Conservation (phyloP, 2,888 invertebrate genomes). For the Eupithecia subfuscata region DNA sequence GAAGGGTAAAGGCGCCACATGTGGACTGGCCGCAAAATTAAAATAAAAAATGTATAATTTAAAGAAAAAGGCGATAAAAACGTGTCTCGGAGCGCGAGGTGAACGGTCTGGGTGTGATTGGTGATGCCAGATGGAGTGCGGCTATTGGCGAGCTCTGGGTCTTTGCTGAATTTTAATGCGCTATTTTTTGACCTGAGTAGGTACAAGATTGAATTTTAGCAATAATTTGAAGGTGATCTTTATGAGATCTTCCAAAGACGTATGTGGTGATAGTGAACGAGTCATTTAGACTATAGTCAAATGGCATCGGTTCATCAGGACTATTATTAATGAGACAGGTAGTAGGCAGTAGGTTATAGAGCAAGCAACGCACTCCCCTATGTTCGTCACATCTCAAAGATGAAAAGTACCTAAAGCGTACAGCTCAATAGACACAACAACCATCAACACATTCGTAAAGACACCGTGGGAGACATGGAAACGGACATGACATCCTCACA, state of each 20-base stretch:
- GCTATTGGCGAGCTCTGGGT: not conserved
- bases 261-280: not conserved
- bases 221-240: not conserved
- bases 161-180: not conserved
- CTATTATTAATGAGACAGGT: not conserved
- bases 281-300: not conserved
- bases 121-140: slow-evolving; percentile 6
- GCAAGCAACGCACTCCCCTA: not conserved
- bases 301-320: not conserved
- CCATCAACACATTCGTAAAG: slow-evolving; percentile 56
- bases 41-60: slow-evolving; percentile 61
- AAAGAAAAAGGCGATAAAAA: slow-evolving; percentile 53
- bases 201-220: no score
- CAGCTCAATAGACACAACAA: slow-evolving; percentile 27
- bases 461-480: slow-evolving; percentile 68
- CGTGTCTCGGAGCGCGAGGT: slow-evolving; percentile 55
- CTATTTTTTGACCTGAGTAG: not conserved
- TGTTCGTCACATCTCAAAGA: not conserved
- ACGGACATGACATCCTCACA: slow-evolving; percentile 35
- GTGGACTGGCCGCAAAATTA: slow-evolving; percentile 69
- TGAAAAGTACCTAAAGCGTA: slow-evolving; percentile 14
- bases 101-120: slow-evolving; percentile 54
- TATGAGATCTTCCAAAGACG: not conserved
- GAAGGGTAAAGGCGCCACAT: slow-evolving; percentile 74
- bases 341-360: not conserved